These are phyloP conservation scores for Scaptodrosophila latifasciaeformis DNA, from an alignment of 2,888 invertebrate species.

Conservation along the genomic window DNA sequence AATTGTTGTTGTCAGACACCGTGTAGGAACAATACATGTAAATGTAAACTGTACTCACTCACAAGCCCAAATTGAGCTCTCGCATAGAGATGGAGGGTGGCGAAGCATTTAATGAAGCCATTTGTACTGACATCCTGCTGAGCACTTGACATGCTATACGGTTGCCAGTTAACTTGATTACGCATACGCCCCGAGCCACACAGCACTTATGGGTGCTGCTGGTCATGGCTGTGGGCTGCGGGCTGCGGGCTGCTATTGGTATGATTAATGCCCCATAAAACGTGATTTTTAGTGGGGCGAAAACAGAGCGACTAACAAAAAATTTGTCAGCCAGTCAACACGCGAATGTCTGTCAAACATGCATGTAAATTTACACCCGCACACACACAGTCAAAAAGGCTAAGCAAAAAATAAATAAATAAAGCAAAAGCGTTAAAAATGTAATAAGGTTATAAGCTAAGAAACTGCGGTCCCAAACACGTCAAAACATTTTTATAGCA, in stretches of 20 bases:
- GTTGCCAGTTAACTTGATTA: conserved; percentile 41
- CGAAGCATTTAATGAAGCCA: conserved; percentile 45
- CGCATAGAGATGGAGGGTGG: too few relatives aligned
- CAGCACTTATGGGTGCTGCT: too few relatives aligned
- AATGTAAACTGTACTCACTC: not conserved
- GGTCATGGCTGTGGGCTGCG: too few relatives aligned
- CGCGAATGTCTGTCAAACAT: conserved; percentile 35
- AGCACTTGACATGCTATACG: conserved; percentile 3
- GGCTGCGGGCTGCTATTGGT: conserved; percentile 2
- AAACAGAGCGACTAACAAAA: conserved; percentile 11
- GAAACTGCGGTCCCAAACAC: conserved; percentile 4
- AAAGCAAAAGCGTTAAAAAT: too few relatives aligned
- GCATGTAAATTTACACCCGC: conserved; percentile 18
- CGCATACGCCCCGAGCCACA: conserved; percentile 20
- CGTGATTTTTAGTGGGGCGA: conserved; percentile 29
- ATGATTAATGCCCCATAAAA: conserved; percentile 59
- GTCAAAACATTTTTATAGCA: conserved; percentile 43
- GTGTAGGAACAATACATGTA: conserved; percentile 24
- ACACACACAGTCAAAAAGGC: too few relatives aligned
- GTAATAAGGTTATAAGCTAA: conserved; percentile 10
- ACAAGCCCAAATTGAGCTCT: not conserved
- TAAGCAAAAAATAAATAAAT: conserved; percentile 1
- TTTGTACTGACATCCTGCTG: not conserved
- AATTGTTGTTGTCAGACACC: conserved; percentile 28
- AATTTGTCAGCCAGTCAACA: conserved; percentile 40